Percentiles rank a stretch among this genome's conserved stretches.
phyloP scores from a whole-genome alignment of 2,797 vertebrate genomes.

The Australoheros facetus region DNA sequence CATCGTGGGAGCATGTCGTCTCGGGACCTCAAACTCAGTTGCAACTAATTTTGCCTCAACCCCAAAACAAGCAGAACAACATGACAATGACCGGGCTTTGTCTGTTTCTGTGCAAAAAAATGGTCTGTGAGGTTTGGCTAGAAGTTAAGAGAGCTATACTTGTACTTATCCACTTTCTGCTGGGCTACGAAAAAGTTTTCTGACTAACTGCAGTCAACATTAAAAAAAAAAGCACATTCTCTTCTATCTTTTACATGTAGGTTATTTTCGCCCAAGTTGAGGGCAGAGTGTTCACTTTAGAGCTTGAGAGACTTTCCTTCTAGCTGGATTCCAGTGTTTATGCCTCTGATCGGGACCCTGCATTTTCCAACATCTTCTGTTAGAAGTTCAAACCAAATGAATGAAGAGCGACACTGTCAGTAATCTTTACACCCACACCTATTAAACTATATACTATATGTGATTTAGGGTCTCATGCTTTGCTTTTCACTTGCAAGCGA shows the following conservation, averaged over 20 bases:
- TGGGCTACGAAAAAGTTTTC: conserved; percentile 44
- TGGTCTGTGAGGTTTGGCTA: conserved; percentile 69
- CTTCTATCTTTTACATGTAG: conserved; percentile 16
- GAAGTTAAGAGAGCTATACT: conserved; percentile 51
- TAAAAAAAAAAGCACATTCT: conserved; percentile 28
- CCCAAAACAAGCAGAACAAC: conserved; percentile 77
- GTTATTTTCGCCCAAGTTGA: conserved; percentile 24
- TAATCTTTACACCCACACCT: conserved; percentile 35
- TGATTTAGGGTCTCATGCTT: conserved; percentile 6
- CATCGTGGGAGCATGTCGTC: conserved; percentile 70
- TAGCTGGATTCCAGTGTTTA: conserved; percentile 53
- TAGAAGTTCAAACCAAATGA: conserved; percentile 76
- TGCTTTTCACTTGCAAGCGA: conserved; percentile 12
- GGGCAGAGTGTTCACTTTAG: conserved; percentile 16
- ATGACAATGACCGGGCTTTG: conserved; percentile 76
- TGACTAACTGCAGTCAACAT: conserved; percentile 34
- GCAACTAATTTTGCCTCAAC: conserved; percentile 76
- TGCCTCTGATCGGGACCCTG: conserved; percentile 65
- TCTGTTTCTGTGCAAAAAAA: conserved; percentile 66
- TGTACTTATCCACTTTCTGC: conserved; percentile 59
- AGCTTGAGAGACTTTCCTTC: conserved; percentile 29
- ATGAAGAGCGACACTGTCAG: conserved; percentile 68
- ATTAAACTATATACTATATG: conserved; percentile 41
- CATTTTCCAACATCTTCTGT: conserved; percentile 81
- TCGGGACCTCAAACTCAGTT: conserved; percentile 74